Evolutionary conservation across 2,797 vertebrate genomes (phyloP), one percentile per base, ranked within the genome.

Genomic region (Glyptemys insculpta): DNA sequence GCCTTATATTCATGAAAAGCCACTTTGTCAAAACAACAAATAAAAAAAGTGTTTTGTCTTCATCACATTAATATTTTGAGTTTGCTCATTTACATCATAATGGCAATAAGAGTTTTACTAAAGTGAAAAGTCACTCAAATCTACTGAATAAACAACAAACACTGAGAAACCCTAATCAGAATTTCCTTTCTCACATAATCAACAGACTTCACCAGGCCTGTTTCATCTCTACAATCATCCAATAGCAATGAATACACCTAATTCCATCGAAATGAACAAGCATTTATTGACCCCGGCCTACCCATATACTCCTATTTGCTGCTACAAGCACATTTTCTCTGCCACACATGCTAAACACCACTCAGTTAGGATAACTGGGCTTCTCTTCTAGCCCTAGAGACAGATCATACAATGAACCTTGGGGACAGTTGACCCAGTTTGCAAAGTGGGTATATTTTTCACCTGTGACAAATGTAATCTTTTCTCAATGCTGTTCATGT

Each of bases 21-120:
- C 50, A 54, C 68, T 54, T 82, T 83, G 87, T 84, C 76, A 85
- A 85, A 92, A 76, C 76, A 86, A 79, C 52, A 86, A 89, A 93
- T 41, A 93, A 65, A 44, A 72, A 59, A 89, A 5, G 7, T 56
- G 34, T 89, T 53, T 57, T 41, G 62, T 57, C 57, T 91, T 84
- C 72, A 56, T 53, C 29, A 53, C 62, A 37, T 81, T 89, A 83
- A 83, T 12, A 34, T 25, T 54, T 50, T 79, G 27, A 18, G 19
- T 56, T 84, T 83, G 8, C 50, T 82, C 18, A 81, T 78, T 92
- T 86, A 65, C 37, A 54, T 93, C 56, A 78, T 49, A 81, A 54
- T 44, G 68, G 25, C 68, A 86, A 54, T 79, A 79, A 50, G 68
- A 18, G 50, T 85, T 65, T 54, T 59, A 50, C 23, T 90, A 84